Evolutionary conservation across 1,140 invertebrate species (phyloP).

Genomic region (Aphis craccivora): DNA sequence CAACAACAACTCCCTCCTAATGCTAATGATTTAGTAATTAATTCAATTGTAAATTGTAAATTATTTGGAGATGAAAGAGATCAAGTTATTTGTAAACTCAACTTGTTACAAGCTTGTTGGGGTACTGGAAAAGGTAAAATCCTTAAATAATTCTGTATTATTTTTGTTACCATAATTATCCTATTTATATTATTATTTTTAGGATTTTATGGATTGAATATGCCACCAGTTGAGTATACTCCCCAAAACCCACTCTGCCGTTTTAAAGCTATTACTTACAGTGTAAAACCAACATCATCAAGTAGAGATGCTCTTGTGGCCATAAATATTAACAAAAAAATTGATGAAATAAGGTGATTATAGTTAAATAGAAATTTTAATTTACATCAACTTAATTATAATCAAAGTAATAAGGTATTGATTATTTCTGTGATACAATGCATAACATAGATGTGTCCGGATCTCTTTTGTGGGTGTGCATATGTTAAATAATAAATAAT

Average conservation of each 20-base stretch:
- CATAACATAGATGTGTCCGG: background rate
- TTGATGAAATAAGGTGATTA: slow-evolving; percentile 74
- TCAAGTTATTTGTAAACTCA: slow-evolving; percentile 90
- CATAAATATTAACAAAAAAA: slow-evolving; percentile 81
- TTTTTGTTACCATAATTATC: slow-evolving; percentile 55
- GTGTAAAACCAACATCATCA: slow-evolving; percentile 79
- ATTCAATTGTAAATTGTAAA: slow-evolving; percentile 82
- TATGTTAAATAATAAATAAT: no score
- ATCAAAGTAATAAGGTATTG: background rate
- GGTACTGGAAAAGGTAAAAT: slow-evolving; percentile 76
- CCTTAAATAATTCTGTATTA: background rate
- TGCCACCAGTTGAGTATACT: slow-evolving; percentile 80
- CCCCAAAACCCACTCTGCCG: slow-evolving; percentile 89
- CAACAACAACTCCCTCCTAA: slow-evolving; percentile 64
- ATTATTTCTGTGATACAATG: background rate
- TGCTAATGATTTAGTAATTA: slow-evolving; percentile 72
- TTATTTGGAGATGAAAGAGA: slow-evolving; percentile 93
- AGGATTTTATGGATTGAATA: slow-evolving; percentile 76
- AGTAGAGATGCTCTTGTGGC: slow-evolving; percentile 88
- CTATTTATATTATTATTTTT: slow-evolving; percentile 64
- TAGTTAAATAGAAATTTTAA: background rate
- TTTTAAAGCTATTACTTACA: slow-evolving; percentile 93
- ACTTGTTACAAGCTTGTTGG: slow-evolving; percentile 92
- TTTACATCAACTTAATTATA: background rate
- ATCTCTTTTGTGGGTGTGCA: no score